phyloP scores from a whole-genome alignment of 2,113 vertebrate species.

The Chelonoidis abingdonii region DNA sequence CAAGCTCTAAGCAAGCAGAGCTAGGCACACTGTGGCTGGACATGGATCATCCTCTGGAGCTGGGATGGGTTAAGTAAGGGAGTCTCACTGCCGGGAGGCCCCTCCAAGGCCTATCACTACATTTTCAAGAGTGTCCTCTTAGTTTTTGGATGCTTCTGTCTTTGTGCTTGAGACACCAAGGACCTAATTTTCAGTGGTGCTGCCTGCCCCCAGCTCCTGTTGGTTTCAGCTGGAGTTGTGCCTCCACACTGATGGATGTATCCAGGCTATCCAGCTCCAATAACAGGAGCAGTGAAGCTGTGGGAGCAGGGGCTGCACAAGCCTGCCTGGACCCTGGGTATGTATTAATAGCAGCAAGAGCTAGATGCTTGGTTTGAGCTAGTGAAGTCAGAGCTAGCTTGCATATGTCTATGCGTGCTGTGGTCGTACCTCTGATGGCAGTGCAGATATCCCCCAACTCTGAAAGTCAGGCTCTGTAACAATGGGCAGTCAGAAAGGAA shows the following conservation, averaged over 20 bases:
- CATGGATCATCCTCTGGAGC: background rate
- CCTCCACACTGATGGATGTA: background rate
- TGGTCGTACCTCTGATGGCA: background rate
- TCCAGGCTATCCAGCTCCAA: background rate
- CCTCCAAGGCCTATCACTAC: background rate
- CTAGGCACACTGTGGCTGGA: rapidly evolving
- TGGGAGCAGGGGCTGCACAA: background rate
- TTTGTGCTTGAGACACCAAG: background rate
- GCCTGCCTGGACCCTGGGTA: background rate
- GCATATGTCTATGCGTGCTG: background rate
- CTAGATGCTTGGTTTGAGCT: background rate
- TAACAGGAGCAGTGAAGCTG: background rate
- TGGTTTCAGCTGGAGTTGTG: background rate
- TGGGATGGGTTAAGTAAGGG: background rate
- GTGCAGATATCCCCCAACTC: too few species aligned
- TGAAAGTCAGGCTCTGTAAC: background rate
- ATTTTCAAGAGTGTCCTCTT: background rate
- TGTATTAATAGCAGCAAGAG: background rate
- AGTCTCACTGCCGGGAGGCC: background rate
- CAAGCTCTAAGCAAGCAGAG: background rate
- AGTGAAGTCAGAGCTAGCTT: background rate
- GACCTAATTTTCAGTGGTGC: background rate
- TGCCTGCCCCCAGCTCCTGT: background rate
- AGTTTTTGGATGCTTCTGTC: background rate
- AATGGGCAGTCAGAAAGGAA: background rate